These are phyloP conservation scores for Nansenia antarctica DNA, from an alignment of 2,113 vertebrate genomes.

Conservation along the genomic window DNA sequence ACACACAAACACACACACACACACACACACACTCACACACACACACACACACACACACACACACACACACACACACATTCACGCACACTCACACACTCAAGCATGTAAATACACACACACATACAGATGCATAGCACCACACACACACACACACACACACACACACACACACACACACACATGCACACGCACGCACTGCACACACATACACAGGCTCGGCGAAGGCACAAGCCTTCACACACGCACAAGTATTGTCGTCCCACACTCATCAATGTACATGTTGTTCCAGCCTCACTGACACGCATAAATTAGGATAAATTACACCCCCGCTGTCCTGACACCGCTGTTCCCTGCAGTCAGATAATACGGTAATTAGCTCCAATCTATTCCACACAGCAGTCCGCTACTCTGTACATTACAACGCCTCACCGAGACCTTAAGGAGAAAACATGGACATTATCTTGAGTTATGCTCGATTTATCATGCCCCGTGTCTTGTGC, in stretches of 20 bases:
- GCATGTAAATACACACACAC: no score
- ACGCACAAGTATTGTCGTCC: no score
- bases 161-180: neutral
- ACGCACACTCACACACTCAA: no score
- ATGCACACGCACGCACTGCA: neutral
- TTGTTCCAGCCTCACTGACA: neutral
- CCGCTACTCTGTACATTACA: neutral
- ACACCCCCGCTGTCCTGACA: neutral
- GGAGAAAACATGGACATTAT: no score
- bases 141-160: slow-evolving; percentile 8
- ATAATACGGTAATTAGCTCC: neutral
- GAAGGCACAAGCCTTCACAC: neutral
- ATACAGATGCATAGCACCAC: no score
- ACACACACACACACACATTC: neutral
- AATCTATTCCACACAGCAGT: neutral
- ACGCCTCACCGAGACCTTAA: no score
- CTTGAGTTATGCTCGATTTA: no score
- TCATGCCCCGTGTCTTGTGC: no score
- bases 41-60: neutral
- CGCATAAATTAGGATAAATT: neutral
- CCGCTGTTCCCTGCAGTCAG: neutral
- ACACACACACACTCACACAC: neutral
- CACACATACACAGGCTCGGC: neutral
- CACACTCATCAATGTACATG: neutral
- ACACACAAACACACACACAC: slow-evolving; percentile 7